A percentile compares a stretch with the other conserved stretches of the same genome.
phyloP scores from a whole-genome alignment of 1,140 invertebrate genomes.

The Meloidogyne exigua region DNA sequence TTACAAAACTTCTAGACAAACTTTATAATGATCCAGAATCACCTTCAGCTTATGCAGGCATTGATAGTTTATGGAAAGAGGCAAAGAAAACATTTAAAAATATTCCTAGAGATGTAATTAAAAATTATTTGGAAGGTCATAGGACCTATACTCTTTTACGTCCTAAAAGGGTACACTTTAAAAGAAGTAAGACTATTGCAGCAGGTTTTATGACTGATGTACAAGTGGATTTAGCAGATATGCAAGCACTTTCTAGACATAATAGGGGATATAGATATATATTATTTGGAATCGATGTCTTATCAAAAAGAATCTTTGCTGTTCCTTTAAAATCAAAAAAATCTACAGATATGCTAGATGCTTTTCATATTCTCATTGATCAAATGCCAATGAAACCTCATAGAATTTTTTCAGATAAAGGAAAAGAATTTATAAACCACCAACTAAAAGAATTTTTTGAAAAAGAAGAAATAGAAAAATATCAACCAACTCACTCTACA shows the following conservation, averaged over 20 bases:
- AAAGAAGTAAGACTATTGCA: not conserved
- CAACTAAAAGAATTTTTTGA: conserved; percentile 34
- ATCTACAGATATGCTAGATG: conserved; percentile 19
- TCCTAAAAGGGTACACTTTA: not conserved
- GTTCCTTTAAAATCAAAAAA: not conserved
- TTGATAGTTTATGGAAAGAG: conserved; percentile 19
- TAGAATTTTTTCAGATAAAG: conserved; percentile 32
- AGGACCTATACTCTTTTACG: conserved; percentile 2
- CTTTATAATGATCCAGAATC: conserved; percentile 26
- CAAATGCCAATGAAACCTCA: conserved; percentile 28
- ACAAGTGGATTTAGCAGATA: conserved; percentile 20
- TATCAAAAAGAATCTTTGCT: conserved; percentile 3
- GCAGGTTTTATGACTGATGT: conserved; percentile 24
- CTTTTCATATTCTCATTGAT: conserved; percentile 31
- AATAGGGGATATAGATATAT: conserved; percentile 10
- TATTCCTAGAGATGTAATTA: not conserved
- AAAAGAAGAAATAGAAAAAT: conserved; percentile 30
- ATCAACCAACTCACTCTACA: not conserved
- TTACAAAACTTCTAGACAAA: conserved; percentile 19
- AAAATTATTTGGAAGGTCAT: conserved; percentile 6
- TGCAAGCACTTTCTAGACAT: not conserved
- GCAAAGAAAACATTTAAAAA: not conserved
- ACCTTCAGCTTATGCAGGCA: conserved; percentile 18
- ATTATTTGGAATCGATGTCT: not conserved
- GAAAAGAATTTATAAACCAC: conserved; percentile 30